Conservation (phyloP, 2,888 invertebrate genomes). For the Papilio protenor region DNA sequence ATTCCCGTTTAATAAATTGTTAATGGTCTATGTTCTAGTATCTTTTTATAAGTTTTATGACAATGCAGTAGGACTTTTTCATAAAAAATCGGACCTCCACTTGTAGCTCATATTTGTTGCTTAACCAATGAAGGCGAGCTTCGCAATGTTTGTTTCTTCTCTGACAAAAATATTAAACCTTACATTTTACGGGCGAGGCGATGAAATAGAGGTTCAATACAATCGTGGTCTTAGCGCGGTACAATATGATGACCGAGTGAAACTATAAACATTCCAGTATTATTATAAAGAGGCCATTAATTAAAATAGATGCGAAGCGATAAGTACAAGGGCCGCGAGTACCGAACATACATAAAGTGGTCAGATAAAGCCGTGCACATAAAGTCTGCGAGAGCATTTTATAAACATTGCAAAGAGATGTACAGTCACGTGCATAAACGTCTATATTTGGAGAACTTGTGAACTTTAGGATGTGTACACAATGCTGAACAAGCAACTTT, state of each 20-base stretch:
- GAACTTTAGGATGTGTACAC: slow-evolving; percentile 11
- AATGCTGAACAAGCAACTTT: not conserved
- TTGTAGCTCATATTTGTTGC: not conserved
- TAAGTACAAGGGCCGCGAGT: slow-evolving; percentile 30
- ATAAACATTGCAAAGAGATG: slow-evolving; percentile 37
- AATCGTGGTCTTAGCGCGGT: slow-evolving; percentile 14
- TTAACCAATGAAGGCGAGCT: not conserved
- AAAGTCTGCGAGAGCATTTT: slow-evolving; percentile 38
- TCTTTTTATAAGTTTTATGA: not conserved
- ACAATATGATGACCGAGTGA: slow-evolving; percentile 22
- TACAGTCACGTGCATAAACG: slow-evolving; percentile 36
- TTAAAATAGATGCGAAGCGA: slow-evolving; percentile 42
- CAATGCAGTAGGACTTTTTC: not conserved
- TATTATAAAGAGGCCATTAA: slow-evolving; percentile 35
- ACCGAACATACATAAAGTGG: slow-evolving; percentile 39
- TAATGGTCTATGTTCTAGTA: not conserved
- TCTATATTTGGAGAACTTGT: slow-evolving; percentile 27
- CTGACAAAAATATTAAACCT: not conserved
- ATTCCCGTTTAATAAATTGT: not conserved
- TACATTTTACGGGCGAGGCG: not conserved
- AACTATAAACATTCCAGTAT: slow-evolving; percentile 25
- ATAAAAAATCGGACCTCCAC: not conserved
- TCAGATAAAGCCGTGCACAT: slow-evolving; percentile 41
- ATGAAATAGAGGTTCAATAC: slow-evolving; percentile 21
- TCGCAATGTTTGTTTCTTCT: not conserved